A percentile compares a stretch with the other conserved stretches of the same genome.
Evolutionary conservation across 2,113 vertebrate species (phyloP).

Genomic region (Vulpes lagopus): DNA sequence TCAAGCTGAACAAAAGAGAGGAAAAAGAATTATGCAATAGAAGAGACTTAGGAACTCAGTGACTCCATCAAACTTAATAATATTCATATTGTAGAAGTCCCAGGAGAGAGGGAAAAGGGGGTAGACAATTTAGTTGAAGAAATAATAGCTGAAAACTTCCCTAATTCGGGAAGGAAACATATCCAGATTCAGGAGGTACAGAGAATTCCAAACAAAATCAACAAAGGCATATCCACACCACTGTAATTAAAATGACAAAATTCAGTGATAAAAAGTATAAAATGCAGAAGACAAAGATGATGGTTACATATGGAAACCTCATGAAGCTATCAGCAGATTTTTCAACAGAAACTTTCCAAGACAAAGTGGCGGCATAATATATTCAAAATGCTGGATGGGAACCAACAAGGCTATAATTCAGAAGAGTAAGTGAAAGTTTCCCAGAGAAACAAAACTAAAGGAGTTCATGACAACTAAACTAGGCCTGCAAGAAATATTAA

Average conservation of each 20-base stretch:
- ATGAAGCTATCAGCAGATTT: neutral
- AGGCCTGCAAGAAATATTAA: neutral
- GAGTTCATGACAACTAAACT: neutral
- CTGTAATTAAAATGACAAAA: neutral
- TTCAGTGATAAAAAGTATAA: neutral
- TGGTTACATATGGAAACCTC: neutral
- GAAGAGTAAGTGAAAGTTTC: neutral
- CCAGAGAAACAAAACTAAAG: neutral
- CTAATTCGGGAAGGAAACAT: neutral
- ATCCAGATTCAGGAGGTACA: neutral
- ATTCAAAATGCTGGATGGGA: neutral
- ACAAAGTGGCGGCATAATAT: neutral
- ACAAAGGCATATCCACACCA: neutral
- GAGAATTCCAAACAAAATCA: neutral
- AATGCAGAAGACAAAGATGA: neutral
- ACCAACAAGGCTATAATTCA: neutral
- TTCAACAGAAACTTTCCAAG: neutral
- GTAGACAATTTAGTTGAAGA: neutral
- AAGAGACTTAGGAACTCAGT: neutral
- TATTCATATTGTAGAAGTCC: neutral
- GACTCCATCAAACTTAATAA: neutral
- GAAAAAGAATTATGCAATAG: neutral
- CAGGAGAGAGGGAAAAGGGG: neutral
- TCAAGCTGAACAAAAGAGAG: neutral
- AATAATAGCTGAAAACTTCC: neutral